phyloP scores from a whole-genome alignment of 2,888 invertebrate genomes.

The Pyrocoelia pectoralis region DNA sequence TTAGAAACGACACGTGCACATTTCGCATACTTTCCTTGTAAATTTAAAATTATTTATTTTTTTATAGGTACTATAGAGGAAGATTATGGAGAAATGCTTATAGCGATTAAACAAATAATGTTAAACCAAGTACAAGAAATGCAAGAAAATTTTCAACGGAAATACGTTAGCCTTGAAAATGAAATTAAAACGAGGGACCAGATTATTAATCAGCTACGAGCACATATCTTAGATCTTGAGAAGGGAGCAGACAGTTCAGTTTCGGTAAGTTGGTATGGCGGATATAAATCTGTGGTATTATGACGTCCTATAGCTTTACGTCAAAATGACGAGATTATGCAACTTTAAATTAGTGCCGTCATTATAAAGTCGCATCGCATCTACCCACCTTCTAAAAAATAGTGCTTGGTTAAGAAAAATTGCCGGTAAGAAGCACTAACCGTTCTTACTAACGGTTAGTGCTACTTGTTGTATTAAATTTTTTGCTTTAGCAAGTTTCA shows the following conservation, averaged over 20 bases:
- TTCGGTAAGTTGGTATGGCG: constrained; percentile 46
- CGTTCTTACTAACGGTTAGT: too few relatives aligned
- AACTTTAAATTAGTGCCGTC: too few relatives aligned
- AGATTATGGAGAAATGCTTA: constrained; percentile 79
- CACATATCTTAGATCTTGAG: constrained; percentile 75
- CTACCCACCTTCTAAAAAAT: too few relatives aligned
- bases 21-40: not conserved
- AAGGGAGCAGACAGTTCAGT: constrained; percentile 54
- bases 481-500: too few relatives aligned
- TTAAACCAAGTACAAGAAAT: constrained; percentile 76
- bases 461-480: too few relatives aligned
- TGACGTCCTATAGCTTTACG: too few relatives aligned
- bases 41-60: not conserved
- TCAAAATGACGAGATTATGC: too few relatives aligned
- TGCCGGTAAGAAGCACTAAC: too few relatives aligned
- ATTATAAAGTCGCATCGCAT: too few relatives aligned
- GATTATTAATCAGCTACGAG: constrained; percentile 79
- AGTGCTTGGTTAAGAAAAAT: too few relatives aligned
- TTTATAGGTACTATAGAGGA: constrained; percentile 67
- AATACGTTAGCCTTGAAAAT: constrained; percentile 78
- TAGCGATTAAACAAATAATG: constrained; percentile 82
- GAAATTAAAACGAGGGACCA: constrained; percentile 84
- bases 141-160: constrained; percentile 74
- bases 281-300: not conserved
- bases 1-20: not conserved